Evolutionary conservation across 2,113 vertebrate species (phyloP), one percentile per base, ranked within the genome.

Genomic region (Podarcis cretensis): DNA sequence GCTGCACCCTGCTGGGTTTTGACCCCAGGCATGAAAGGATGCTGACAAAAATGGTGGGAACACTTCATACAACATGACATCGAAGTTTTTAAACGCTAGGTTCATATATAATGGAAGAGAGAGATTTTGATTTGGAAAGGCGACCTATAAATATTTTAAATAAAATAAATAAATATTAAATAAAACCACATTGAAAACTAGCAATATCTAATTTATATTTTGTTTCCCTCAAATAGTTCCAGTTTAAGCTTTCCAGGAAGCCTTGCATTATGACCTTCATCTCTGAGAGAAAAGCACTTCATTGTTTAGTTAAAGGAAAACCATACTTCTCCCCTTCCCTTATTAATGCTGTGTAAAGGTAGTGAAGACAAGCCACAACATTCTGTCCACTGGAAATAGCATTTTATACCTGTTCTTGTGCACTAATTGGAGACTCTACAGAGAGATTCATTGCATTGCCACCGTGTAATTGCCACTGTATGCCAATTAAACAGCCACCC

Each of bases 51-150:
- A 57, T 35, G 10, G 23, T 59, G 32, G 54, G 69, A 27, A 27
- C 20, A 35, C 23, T 59, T 54, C 71, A 85, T 59, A 37, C 16
- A 83, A 23, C 21, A 59, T 54, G 48, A 54, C 48, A 54, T 54
- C 48, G 2, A 54, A 54, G 48, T 54, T 20, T 63, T 63, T 63
- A 63, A 63, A 63, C 1, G 5, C 59, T 63, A 1, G 18, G 59
- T 63, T 63, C 4, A 86, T 93, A 88, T 90, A 37, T 87, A 91
- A 94, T 92, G 80, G 91, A 20, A 78, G 59, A 40, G 40, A 83
- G 91, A 90, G 48, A 54, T 54, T 66, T 63, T 63, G 59, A 91
- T 88, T 37, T n/a, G n/a, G 30, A 81, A 92, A 32, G 25, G 13
- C 0, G 10, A n/a, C 32, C 25, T 9, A 78, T 78, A 88, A 16